Evolutionary conservation across 1,140 invertebrate species (phyloP).

Genomic region (Drosophila sproati): DNA sequence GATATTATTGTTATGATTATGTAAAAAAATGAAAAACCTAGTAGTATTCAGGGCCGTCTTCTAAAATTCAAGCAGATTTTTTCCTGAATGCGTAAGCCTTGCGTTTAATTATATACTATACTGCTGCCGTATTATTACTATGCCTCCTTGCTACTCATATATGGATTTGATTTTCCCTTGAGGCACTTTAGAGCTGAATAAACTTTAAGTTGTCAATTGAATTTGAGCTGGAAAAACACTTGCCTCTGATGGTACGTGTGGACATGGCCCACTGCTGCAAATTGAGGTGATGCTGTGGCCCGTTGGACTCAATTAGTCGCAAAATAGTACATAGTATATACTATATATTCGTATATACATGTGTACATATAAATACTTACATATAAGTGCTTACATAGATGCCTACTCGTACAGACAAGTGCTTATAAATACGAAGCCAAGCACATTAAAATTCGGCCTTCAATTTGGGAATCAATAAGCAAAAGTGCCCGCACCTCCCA

Average conservation of each 20-base stretch:
- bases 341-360: not conserved
- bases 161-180: too few species aligned
- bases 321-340: conserved; percentile 2
- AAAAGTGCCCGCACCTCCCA: conserved; percentile 49
- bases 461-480: conserved; percentile 73
- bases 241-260: not conserved
- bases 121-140: too few species aligned
- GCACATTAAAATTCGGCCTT: conserved; percentile 69
- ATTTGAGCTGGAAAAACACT: conserved; percentile 8
- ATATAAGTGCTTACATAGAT: not conserved
- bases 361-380: not conserved
- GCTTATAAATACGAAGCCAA: conserved; percentile 21
- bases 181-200: not conserved
- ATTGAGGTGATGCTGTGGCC: conserved; percentile 10
- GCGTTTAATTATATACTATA: too few species aligned
- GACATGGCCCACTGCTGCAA: not conserved
- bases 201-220: conserved; percentile 26
- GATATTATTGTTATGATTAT: too few species aligned
- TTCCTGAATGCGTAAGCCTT: too few species aligned
- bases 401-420: conserved; percentile 23
- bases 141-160: too few species aligned
- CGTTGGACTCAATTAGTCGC: conserved; percentile 4
- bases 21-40: too few species aligned
- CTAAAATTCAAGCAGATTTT: too few species aligned
- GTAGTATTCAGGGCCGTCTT: too few species aligned